These are phyloP conservation scores for Macropodus opercularis DNA, from an alignment of 2,797 vertebrate species.

Conservation along the genomic window DNA sequence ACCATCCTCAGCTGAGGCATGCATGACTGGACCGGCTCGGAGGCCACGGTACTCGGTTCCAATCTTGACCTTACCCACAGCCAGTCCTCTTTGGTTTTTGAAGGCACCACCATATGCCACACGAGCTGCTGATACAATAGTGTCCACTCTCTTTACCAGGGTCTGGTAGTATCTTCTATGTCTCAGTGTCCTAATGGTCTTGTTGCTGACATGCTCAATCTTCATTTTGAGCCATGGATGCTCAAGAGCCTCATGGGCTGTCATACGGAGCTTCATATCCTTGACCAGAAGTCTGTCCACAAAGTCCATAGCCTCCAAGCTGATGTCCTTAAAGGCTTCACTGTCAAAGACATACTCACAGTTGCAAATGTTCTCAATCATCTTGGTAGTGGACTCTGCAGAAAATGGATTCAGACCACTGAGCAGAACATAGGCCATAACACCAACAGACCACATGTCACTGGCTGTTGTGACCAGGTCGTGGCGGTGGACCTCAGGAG, in stretches of 20 bases:
- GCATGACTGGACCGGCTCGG: conserved; percentile 91
- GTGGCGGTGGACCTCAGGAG: conserved; percentile 94
- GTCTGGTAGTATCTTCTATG: conserved; percentile 97
- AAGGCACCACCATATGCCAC: conserved; percentile 93
- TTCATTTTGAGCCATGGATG: conserved; percentile 96
- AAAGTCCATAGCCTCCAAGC: conserved; percentile 96
- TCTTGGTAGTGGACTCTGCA: conserved; percentile 94
- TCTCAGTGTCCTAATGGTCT: conserved; percentile 92
- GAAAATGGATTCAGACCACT: conserved; percentile 96
- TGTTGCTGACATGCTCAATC: conserved; percentile 90
- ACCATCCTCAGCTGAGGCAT: conserved; percentile 90
- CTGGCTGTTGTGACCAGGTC: conserved; percentile 92
- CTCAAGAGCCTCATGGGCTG: conserved; percentile 92
- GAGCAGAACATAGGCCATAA: conserved; percentile 91
- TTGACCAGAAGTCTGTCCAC: conserved; percentile 94
- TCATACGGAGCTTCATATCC: conserved; percentile 95
- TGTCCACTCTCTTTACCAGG: conserved; percentile 90
- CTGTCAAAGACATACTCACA: conserved; percentile 94
- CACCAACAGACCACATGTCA: conserved; percentile 99
- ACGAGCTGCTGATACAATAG: conserved; percentile 91
- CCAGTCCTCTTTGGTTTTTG: conserved; percentile 91
- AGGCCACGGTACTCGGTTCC: conserved; percentile 90
- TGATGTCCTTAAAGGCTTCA: conserved; percentile 95
- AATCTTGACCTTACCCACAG: conserved; percentile 94
- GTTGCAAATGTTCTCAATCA: conserved; percentile 93